A percentile compares a stretch with the other conserved stretches of the same genome.
Evolutionary conservation across 2,888 invertebrate genomes (phyloP).

Genomic region (Glyphotaelius pellucidus): DNA sequence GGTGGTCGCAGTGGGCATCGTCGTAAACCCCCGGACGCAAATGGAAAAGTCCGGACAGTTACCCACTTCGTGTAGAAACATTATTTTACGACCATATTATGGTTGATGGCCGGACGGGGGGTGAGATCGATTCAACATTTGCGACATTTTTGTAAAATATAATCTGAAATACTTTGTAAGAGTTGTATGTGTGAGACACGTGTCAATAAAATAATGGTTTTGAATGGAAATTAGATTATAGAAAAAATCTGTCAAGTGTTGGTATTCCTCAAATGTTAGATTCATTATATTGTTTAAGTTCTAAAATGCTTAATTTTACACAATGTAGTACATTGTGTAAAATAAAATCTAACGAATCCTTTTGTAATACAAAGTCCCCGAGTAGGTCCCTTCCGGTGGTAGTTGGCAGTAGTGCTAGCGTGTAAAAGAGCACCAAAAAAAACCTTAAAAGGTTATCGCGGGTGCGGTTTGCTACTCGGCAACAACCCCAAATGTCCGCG

Average conservation of each 20-base stretch:
- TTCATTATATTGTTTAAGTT: background rate
- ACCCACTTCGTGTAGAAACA: background rate
- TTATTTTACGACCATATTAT: slow-evolving; percentile 4
- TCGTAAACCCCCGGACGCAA: slow-evolving; percentile 18
- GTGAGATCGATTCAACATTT: background rate
- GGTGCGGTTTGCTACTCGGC: background rate
- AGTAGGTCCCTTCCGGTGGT: background rate
- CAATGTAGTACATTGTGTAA: background rate
- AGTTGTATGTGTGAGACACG: too few species aligned
- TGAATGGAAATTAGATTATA: too few species aligned
- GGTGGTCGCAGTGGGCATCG: slow-evolving; percentile 11
- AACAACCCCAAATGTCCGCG: background rate
- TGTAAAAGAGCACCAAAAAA: background rate
- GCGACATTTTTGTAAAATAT: background rate
- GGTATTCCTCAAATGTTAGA: background rate
- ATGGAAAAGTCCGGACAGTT: slow-evolving; percentile 16
- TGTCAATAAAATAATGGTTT: too few species aligned
- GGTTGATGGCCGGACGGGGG: background rate
- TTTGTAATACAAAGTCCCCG: background rate
- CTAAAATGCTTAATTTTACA: too few species aligned
- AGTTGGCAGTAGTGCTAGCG: background rate
- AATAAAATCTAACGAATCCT: background rate
- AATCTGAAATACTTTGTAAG: background rate
- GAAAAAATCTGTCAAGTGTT: background rate
- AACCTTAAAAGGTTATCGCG: background rate